Evolutionary conservation across 2,113 vertebrate genomes (phyloP).

Genomic region (Noturus placidus): DNA sequence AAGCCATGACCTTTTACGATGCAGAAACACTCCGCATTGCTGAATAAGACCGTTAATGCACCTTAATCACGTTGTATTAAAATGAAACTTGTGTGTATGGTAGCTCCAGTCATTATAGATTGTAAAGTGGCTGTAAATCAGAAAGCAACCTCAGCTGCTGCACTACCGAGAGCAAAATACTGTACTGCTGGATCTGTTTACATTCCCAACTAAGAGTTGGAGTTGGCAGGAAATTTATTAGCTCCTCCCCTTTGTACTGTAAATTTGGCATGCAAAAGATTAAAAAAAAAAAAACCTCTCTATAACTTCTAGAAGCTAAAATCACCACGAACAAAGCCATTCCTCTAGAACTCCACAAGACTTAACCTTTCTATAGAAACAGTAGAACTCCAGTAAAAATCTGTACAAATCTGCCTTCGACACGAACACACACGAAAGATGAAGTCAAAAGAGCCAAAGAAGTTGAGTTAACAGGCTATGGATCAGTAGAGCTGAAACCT

Average conservation of each 20-base stretch:
- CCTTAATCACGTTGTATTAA: neutral
- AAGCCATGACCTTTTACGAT: neutral
- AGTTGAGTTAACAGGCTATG: slow-evolving; percentile 27
- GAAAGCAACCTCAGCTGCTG: neutral
- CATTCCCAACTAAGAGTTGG: neutral
- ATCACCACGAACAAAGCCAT: neutral
- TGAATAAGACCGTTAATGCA: neutral
- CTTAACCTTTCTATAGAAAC: neutral
- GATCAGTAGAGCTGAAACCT: slow-evolving; percentile 19
- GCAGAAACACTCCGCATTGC: neutral
- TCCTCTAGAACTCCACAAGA: neutral
- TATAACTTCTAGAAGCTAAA: neutral
- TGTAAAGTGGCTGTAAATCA: slow-evolving; percentile 26
- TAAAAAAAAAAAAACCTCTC: neutral
- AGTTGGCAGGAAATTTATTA: neutral
- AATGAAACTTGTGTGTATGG: neutral
- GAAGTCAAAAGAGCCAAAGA: slow-evolving; percentile 21
- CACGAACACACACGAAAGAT: neutral
- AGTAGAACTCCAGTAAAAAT: neutral
- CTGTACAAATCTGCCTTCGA: neutral
- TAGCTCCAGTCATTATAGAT: neutral
- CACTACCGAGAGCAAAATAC: slow-evolving; percentile 1
- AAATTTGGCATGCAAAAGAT: slow-evolving; percentile 1
- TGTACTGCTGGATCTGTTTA: slow-evolving; percentile 4
- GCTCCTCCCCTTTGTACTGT: neutral